A percentile compares a stretch with the other conserved stretches of the same genome.
Evolutionary conservation across 1,140 invertebrate genomes (phyloP).

Genomic region (Eciton burchellii): DNA sequence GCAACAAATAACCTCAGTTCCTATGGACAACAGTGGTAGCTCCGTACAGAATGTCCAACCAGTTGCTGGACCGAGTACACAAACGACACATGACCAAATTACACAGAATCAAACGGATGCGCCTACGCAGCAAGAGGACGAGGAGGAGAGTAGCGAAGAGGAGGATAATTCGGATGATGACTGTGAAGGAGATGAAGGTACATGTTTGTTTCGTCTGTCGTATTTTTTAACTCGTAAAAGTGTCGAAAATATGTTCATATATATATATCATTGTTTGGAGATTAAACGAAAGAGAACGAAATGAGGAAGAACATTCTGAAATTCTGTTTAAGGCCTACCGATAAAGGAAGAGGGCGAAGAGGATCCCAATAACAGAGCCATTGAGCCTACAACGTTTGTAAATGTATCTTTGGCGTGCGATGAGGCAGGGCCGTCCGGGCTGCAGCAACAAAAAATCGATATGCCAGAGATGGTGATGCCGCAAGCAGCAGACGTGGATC

Average conservation of each 20-base stretch:
- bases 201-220: neutral
- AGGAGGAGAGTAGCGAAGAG: constrained; percentile 81
- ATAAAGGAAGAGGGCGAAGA: constrained; percentile 84
- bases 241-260: neutral
- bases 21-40: constrained; percentile 81
- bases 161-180: constrained; percentile 84
- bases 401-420: constrained; percentile 85
- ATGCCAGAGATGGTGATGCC: constrained; percentile 81
- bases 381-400: constrained; percentile 84
- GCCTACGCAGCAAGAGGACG: constrained; percentile 78
- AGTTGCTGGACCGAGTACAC: constrained; percentile 81
- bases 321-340: constrained; percentile 76
- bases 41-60: constrained; percentile 80
- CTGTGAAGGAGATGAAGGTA: constrained; percentile 83
- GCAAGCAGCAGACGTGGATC: constrained; percentile 80
- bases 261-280: neutral
- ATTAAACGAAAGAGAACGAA: neutral
- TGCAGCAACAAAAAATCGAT: constrained; percentile 83
- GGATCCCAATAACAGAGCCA: constrained; percentile 78
- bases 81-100: constrained; percentile 80
- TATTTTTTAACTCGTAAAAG: neutral
- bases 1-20: constrained; percentile 84
- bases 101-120: constrained; percentile 77
- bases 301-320: neutral
- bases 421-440: constrained; percentile 87